phyloP scores from a whole-genome alignment of 2,888 invertebrate genomes.

The Athripsodes cinereus region DNA sequence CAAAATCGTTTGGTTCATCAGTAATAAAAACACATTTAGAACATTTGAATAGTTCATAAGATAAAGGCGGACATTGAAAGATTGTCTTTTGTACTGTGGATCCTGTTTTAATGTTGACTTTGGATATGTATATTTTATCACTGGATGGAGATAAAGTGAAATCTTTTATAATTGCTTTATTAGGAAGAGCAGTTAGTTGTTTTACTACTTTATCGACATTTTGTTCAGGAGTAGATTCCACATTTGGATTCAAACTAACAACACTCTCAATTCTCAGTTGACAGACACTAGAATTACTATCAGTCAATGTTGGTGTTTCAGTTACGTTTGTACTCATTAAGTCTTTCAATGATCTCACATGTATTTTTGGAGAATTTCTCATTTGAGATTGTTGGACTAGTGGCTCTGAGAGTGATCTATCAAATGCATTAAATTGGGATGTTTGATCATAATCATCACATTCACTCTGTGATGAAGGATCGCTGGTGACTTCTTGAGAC shows the following conservation, averaged over 20 bases:
- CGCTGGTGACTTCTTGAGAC: not conserved
- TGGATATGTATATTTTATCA: not conserved
- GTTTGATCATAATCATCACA: too few relatives aligned
- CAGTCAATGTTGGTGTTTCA: not conserved
- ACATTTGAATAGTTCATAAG: slow-evolving; percentile 7
- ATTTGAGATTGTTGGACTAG: too few relatives aligned
- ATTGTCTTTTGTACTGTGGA: not conserved
- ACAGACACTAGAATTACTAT: slow-evolving; percentile 2
- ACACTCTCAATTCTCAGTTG: slow-evolving; percentile 47
- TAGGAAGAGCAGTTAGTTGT: not conserved
- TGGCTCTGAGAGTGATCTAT: too few relatives aligned
- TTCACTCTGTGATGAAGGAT: too few relatives aligned
- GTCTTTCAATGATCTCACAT: slow-evolving; percentile 36
- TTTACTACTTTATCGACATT: too few relatives aligned
- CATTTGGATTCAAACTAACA: slow-evolving; percentile 44
- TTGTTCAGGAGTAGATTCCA: not conserved
- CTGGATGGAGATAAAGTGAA: not conserved
- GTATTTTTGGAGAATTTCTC: slow-evolving; percentile 27
- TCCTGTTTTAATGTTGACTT: not conserved
- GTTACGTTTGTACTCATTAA: slow-evolving; percentile 34
- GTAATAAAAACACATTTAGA: not conserved
- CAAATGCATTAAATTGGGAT: too few relatives aligned
- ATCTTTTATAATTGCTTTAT: not conserved
- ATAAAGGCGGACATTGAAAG: too few relatives aligned
- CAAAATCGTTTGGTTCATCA: not conserved